phyloP scores from a whole-genome alignment of 2,888 invertebrate species.

The Patella caerulea region DNA sequence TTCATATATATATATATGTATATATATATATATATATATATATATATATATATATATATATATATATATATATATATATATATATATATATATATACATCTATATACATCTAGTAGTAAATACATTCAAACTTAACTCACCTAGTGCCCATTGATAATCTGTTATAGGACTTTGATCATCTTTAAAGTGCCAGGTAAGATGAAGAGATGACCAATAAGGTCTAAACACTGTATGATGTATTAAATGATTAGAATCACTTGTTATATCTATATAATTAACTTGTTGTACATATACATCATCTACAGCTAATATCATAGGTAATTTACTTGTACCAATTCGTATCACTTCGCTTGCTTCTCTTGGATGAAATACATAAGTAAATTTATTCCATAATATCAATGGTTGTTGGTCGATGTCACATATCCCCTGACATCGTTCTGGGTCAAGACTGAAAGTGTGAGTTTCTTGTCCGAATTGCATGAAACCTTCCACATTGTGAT shows the following conservation, averaged over 20 bases:
- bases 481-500: constrained; percentile 27
- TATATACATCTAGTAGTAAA: too few relatives aligned
- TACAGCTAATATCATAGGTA: constrained; percentile 17
- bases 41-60: too few relatives aligned
- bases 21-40: too few relatives aligned
- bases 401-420: constrained; percentile 26
- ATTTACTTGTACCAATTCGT: neutral
- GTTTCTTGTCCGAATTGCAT: constrained; percentile 27
- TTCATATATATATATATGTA: too few relatives aligned
- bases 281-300: constrained; percentile 14
- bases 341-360: neutral
- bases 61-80: too few relatives aligned
- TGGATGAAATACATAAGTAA: constrained; percentile 1
- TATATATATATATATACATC: too few relatives aligned
- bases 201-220: constrained; percentile 32
- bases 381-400: constrained; percentile 31
- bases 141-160: constrained; percentile 32
- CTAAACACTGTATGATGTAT: constrained; percentile 22
- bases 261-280: constrained; percentile 19
- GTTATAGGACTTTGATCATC: constrained; percentile 25
- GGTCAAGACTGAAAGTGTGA: constrained; percentile 28
- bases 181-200: constrained; percentile 30
- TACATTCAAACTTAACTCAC: constrained; percentile 9
- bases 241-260: neutral
- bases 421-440: constrained; percentile 24